Percentiles rank a stretch among this genome's conserved stretches.
Conservation (phyloP, 2,888 invertebrate species). For the Suillia variegata region DNA sequence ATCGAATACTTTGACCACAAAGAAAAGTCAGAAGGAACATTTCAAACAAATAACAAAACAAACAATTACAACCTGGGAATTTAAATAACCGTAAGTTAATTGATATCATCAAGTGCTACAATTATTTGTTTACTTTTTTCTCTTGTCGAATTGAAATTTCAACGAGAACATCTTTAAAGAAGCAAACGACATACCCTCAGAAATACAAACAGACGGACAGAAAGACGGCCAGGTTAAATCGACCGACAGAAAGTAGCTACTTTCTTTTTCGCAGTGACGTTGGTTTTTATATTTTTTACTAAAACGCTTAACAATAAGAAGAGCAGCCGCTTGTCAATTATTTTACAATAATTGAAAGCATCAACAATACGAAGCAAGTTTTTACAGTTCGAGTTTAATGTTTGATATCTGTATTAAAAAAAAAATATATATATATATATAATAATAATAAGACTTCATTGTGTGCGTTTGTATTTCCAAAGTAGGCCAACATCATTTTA, state of each 20-base stretch:
- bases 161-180: background rate
- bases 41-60: background rate
- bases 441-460: too few relatives aligned
- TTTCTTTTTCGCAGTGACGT: background rate
- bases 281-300: background rate
- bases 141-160: background rate
- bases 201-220: constrained; percentile 3
- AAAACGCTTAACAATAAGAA: background rate
- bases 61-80: background rate
- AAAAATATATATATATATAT: too few relatives aligned
- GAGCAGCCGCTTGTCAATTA: constrained; percentile 1
- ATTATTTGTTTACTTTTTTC: background rate
- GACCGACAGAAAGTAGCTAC: background rate
- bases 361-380: too few relatives aligned
- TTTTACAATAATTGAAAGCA: constrained; percentile 3
- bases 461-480: too few relatives aligned
- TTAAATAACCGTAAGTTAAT: background rate
- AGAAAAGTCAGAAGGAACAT: background rate
- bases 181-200: too few relatives aligned
- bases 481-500: too few relatives aligned
- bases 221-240: background rate
- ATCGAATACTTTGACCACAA: too few relatives aligned
- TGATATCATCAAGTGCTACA: background rate
- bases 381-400: too few relatives aligned
- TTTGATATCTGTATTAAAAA: too few relatives aligned